Evolutionary conservation across 2,113 vertebrate species (phyloP).

Genomic region (Eclectus roratus): DNA sequence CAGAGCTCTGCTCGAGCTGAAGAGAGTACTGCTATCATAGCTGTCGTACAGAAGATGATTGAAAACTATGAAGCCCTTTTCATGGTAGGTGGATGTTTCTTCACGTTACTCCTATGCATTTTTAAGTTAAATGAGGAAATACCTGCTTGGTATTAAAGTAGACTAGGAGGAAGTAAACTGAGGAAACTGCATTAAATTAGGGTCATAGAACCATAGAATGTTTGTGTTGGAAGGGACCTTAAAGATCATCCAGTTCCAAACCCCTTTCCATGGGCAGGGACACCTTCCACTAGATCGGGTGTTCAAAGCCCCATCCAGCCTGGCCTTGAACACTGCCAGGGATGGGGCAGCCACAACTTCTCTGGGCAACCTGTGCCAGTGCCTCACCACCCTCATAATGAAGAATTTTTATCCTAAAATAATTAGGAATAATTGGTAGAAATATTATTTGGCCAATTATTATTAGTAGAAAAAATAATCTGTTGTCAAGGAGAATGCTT

Average conservation of each 20-base stretch:
- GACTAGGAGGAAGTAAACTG: neutral
- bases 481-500: neutral
- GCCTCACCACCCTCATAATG: neutral
- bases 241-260: neutral
- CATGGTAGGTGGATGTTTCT: conserved; percentile 79
- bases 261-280: neutral
- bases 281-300: neutral
- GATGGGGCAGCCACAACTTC: neutral
- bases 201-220: neutral
- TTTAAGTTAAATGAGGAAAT: neutral
- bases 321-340: neutral
- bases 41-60: conserved; percentile 92
- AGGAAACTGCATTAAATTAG: neutral
- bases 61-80: conserved; percentile 86
- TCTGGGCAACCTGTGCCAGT: neutral
- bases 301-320: neutral
- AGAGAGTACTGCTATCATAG: conserved; percentile 91
- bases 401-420: neutral
- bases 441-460: neutral
- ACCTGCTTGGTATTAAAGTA: neutral
- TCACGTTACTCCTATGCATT: neutral
- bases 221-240: neutral
- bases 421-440: neutral
- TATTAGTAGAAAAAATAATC: neutral
- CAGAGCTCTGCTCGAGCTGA: conserved; percentile 93